Percentiles rank a stretch among this genome's conserved stretches.
These are phyloP conservation scores for Lytechinus pictus DNA, from an alignment of 35 echinoderm and acorn worm genomes.

Conservation along the genomic window DNA sequence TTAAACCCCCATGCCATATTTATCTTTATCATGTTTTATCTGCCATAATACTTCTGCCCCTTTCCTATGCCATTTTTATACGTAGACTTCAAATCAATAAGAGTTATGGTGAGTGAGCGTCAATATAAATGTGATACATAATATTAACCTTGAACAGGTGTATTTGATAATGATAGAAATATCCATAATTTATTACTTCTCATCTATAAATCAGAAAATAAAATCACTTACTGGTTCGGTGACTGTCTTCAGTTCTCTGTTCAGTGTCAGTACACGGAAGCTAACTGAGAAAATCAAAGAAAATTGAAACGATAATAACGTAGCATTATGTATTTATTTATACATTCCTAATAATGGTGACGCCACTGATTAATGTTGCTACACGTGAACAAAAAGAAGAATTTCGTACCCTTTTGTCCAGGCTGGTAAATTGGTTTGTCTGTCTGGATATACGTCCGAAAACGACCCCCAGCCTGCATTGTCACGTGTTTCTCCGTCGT, in stretches of 20 bases:
- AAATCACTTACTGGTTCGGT: slow-evolving; percentile 46
- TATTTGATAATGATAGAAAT: too few relatives aligned
- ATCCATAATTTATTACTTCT: too few relatives aligned
- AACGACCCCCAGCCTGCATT: background rate
- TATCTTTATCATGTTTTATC: too few relatives aligned
- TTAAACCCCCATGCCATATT: too few relatives aligned
- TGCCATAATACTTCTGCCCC: too few relatives aligned
- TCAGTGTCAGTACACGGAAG: slow-evolving; percentile 68
- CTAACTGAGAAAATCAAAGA: slow-evolving; percentile 55
- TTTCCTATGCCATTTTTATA: too few relatives aligned
- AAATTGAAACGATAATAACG: background rate
- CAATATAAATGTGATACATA: too few relatives aligned
- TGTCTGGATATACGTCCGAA: slow-evolving; percentile 74
- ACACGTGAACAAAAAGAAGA: background rate
- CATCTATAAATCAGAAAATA: too few relatives aligned
- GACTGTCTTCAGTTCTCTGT: slow-evolving; percentile 58
- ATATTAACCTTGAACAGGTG: too few relatives aligned
- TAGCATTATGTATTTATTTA: background rate
- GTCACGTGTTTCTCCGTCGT: background rate
- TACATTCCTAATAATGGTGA: background rate
- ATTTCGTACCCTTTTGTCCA: slow-evolving; percentile 74
- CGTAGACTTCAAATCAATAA: too few relatives aligned
- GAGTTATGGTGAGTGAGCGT: too few relatives aligned
- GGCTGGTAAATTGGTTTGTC: slow-evolving; percentile 92
- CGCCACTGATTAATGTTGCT: too few relatives aligned